Conservation (phyloP, 2,888 invertebrate genomes). For the Diaperis boleti region DNA sequence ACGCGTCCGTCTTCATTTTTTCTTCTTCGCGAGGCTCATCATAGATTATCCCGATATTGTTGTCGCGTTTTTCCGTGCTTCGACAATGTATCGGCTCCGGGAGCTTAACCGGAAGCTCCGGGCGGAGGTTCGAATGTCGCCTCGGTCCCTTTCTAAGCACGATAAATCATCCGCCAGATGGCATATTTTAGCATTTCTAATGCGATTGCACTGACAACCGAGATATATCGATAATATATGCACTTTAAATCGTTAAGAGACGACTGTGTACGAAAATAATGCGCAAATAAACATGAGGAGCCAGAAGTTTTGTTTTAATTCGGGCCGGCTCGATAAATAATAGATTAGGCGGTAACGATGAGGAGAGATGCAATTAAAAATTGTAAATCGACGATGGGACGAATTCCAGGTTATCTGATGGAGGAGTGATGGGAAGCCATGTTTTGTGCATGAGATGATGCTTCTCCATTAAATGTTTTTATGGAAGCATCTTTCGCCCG, state of each 20-base stretch:
- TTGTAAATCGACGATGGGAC: constrained; percentile 21
- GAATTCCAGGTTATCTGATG: constrained; percentile 13
- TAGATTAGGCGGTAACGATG: constrained; percentile 9
- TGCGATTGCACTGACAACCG: constrained; percentile 64
- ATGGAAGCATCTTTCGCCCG: neutral
- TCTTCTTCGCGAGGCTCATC: constrained; percentile 1
- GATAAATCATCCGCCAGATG: constrained; percentile 67
- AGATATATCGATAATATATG: constrained; percentile 67
- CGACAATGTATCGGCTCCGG: constrained; percentile 38
- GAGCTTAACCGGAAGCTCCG: constrained; percentile 42
- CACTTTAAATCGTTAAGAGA: constrained; percentile 59
- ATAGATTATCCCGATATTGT: constrained; percentile 27
- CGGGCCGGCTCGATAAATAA: constrained; percentile 14
- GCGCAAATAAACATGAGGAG: constrained; percentile 56
- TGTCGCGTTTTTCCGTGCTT: neutral
- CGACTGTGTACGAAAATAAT: constrained; percentile 53
- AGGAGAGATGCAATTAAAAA: constrained; percentile 30
- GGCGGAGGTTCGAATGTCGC: constrained; percentile 39
- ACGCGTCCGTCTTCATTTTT: constrained; percentile 2
- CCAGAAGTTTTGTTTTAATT: constrained; percentile 38
- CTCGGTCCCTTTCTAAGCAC: constrained; percentile 48
- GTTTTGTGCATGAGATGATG: constrained; percentile 6
- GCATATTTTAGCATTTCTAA: constrained; percentile 67
- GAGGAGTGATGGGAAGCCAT: constrained; percentile 4
- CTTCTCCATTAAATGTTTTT: constrained; percentile 1